Conservation (phyloP, 2,797 vertebrate genomes). For the Hydrophis major region DNA sequence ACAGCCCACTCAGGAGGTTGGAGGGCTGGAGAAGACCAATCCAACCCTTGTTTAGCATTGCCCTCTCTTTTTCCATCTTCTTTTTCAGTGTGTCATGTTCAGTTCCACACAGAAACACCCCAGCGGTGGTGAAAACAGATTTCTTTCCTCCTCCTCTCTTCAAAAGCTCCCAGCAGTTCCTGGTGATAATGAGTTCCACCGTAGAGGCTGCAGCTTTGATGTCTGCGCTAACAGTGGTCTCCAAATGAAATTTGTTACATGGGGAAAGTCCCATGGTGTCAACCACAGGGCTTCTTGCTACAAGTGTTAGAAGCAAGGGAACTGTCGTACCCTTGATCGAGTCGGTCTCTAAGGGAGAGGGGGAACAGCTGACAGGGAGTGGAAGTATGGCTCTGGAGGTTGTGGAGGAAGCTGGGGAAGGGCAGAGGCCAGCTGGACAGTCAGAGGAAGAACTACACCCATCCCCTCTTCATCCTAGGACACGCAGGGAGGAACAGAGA, state of each 20-base stretch:
- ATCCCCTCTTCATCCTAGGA: too few species aligned
- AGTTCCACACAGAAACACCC: background rate
- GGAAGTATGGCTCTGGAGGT: too few species aligned
- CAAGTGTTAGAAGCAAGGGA: background rate
- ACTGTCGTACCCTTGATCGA: too few species aligned
- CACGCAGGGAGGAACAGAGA: too few species aligned
- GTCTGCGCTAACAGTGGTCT: constrained; percentile 18
- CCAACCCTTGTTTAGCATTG: background rate
- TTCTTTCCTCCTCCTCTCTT: background rate
- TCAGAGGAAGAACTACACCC: too few species aligned
- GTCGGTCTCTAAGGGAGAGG: too few species aligned
- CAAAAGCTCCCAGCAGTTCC: constrained; percentile 32
- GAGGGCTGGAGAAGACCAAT: too few species aligned
- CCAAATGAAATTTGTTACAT: constrained; percentile 30
- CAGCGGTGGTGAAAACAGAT: background rate
- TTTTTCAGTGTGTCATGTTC: background rate
- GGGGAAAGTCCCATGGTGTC: constrained; percentile 6
- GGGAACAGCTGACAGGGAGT: too few species aligned
- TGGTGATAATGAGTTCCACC: constrained; percentile 31
- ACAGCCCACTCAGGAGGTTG: too few species aligned
- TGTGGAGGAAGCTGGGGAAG: too few species aligned
- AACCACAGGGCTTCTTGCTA: background rate
- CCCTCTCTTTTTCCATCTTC: background rate
- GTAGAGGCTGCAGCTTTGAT: constrained; percentile 7
- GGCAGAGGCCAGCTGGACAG: too few species aligned